Evolutionary conservation across 1,140 invertebrate genomes (phyloP), one percentile per base, ranked within the genome.

Genomic region (Brachionus angularis): DNA sequence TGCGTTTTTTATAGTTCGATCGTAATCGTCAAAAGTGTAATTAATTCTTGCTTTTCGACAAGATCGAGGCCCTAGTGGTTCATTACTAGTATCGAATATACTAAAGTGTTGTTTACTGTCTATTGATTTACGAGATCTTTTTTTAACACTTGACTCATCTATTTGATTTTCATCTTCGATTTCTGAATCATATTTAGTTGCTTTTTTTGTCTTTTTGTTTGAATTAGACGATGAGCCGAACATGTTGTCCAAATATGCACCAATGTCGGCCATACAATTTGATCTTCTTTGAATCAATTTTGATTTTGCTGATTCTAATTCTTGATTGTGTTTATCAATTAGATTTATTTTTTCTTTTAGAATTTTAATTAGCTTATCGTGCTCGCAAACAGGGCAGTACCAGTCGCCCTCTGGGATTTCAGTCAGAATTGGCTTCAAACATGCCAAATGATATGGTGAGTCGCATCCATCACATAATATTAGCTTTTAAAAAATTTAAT

Each of bases 371-470:
- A 64, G 29, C 5, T 36, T 16, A 16, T 64, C 42, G 47, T 64
- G 58, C 21, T 93, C 88, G 83, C 94, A 98, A 0, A 90, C 89
- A 44, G 93, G 93, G 80, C 94, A 97, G 80, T 88, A 93, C 94
- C 93, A 97, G 78, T 96, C 90, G 18, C 93, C 93, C 78, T 95
- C 91, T 4, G 94, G 94, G 76, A 98, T 91, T 1, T 93, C 84
- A 80, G 96, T 87, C 4, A 97, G 83, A 16, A 92, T 86, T 1
- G 94, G 94, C 42, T 89, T 86, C 0, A 96, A 84, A 79, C 94
- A 98, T 4, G 89, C 90, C 52, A 91, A 92, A 83, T 98, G 94
- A 87, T 91, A 96, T 23, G 93, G 93, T 73, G 87, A 87, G 79
- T 98, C 91, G 82, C 94, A 97, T 47, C 86, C 86, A 82, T 97